Conservation (phyloP, 2,113 vertebrate species). For the Vombatus ursinus region DNA sequence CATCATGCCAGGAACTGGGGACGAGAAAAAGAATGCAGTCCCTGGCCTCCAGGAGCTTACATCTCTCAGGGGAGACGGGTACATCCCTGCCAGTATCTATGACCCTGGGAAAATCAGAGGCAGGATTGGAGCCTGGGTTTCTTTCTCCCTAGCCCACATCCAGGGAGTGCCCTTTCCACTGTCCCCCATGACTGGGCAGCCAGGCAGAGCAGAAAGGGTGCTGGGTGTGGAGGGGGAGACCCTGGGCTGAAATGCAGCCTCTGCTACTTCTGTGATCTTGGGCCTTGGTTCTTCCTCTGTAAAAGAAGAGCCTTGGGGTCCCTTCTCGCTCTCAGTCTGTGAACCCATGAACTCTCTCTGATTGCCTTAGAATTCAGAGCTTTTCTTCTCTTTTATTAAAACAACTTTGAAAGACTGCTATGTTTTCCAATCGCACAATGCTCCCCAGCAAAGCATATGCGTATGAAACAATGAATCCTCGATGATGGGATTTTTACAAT, state of each 20-base stretch:
- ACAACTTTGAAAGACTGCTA: conserved; percentile 70
- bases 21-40: not conserved
- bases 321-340: not conserved
- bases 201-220: not conserved
- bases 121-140: not conserved
- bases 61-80: not conserved
- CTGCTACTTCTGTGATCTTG: not conserved
- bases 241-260: not conserved
- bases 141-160: not conserved
- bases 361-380: not conserved
- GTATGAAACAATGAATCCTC: conserved; percentile 72
- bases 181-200: not conserved
- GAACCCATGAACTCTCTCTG: not conserved
- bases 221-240: not conserved
- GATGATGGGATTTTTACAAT: conserved; percentile 70
- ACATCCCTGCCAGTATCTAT: not conserved
- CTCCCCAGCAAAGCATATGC: conserved; percentile 74
- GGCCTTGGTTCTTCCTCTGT: not conserved
- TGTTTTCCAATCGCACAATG: conserved; percentile 65
- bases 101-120: not conserved
- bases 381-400: not conserved
- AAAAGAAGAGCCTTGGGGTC: not conserved
- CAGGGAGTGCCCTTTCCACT: not conserved
- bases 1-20: not conserved
- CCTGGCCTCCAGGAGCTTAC: not conserved